Conservation (phyloP, 2,888 invertebrate genomes). For the Oxytorus armatus region DNA sequence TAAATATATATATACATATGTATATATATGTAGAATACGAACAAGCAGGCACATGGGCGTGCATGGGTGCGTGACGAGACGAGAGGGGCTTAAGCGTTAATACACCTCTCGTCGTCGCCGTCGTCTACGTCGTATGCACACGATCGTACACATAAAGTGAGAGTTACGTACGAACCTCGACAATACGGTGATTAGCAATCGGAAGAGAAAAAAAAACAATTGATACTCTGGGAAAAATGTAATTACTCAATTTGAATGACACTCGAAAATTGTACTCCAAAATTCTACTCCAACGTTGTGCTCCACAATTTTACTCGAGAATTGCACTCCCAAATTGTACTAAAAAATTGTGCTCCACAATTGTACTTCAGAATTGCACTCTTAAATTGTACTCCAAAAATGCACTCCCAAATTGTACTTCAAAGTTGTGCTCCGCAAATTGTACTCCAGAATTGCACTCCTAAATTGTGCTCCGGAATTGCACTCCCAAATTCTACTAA, state of each 20-base stretch:
- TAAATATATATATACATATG: constrained; percentile 15
- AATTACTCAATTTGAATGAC: not conserved
- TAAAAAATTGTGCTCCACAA: no score
- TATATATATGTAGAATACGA: constrained; percentile 7
- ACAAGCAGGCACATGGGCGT: constrained; percentile 70
- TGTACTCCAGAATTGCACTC: no score
- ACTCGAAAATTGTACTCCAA: no score
- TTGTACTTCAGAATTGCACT: no score
- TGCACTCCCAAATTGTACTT: no score
- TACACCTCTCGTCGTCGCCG: constrained; percentile 41
- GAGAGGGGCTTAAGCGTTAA: constrained; percentile 41
- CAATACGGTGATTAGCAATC: constrained; percentile 18
- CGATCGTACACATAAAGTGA: constrained; percentile 16
- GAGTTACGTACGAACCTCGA: constrained; percentile 4
- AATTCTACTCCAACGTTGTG: no score
- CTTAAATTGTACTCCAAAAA: no score
- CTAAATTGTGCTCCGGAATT: no score
- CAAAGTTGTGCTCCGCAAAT: no score
- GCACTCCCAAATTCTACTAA: no score
- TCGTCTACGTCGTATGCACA: constrained; percentile 43
- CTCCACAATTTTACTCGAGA: no score
- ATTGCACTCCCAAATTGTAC: no score
- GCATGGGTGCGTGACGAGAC: constrained; percentile 80
- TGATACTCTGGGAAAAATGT: not conserved
- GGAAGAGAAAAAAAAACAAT: not conserved